A percentile compares a stretch with the other conserved stretches of the same genome.
phyloP scores from a whole-genome alignment of 2,113 vertebrate species.

The Camelus dromedarius region DNA sequence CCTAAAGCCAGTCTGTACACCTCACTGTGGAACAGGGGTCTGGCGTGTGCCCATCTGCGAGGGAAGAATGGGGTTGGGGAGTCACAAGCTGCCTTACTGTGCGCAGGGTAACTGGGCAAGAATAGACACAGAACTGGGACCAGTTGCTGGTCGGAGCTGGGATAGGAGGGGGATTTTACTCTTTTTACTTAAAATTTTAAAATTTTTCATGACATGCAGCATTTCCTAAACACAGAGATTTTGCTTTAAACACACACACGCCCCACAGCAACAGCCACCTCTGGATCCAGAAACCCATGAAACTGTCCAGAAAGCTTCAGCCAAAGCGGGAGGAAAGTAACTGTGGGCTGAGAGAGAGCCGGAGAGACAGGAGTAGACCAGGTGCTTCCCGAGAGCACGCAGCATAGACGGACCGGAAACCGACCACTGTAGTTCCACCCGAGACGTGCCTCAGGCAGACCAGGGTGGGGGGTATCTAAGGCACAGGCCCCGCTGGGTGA shows the following conservation, averaged over 20 bases:
- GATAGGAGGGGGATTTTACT: background rate
- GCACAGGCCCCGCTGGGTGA: accelerated
- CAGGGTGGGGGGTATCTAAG: accelerated
- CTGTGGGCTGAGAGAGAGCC: background rate
- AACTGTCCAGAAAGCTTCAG: background rate
- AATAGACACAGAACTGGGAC: background rate
- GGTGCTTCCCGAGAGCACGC: background rate
- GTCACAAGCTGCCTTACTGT: background rate
- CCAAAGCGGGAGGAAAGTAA: background rate
- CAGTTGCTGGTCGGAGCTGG: background rate
- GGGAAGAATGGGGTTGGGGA: background rate
- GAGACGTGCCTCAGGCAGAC: background rate
- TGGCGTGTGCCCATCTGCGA: background rate
- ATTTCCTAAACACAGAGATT: conserved; percentile 13
- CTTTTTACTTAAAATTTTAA: background rate
- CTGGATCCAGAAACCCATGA: background rate
- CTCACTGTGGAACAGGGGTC: background rate
- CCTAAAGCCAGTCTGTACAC: background rate
- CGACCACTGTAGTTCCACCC: accelerated
- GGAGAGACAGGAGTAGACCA: background rate
- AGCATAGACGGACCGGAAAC: background rate
- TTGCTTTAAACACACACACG: background rate
- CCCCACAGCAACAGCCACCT: background rate
- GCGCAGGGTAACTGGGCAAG: background rate
- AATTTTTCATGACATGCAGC: background rate